These are phyloP conservation scores for Drosophila micromelanica DNA, from an alignment of 1,140 invertebrate species.

Conservation along the genomic window DNA sequence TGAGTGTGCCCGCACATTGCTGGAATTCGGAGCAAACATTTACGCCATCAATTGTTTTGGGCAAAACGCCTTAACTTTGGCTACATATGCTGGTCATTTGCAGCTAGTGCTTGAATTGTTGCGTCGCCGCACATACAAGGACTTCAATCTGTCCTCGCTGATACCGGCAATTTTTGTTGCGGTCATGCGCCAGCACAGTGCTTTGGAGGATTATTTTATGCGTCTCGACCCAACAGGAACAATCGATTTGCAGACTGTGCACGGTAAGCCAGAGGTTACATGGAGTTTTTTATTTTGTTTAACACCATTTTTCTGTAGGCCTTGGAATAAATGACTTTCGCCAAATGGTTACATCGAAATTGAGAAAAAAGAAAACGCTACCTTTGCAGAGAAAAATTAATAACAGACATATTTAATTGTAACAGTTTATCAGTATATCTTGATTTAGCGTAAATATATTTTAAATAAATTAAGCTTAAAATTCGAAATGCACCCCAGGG, in stretches of 20 bases:
- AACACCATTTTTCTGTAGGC: conserved; percentile 27
- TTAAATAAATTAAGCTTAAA: background rate
- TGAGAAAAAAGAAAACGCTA: background rate
- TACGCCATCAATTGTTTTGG: conserved; percentile 75
- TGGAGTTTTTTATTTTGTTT: background rate
- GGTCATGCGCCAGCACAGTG: conserved; percentile 45
- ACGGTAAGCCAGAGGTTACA: conserved; percentile 46
- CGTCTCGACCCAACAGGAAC: conserved; percentile 41
- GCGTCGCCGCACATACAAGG: conserved; percentile 59
- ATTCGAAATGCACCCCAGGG: conserved; percentile 1
- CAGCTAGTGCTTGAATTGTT: conserved; percentile 64
- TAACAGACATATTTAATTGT: conserved; percentile 1
- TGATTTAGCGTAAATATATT: background rate
- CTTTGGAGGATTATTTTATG: conserved; percentile 54
- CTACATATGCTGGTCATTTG: conserved; percentile 60
- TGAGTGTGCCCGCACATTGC: conserved; percentile 56
- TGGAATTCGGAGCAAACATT: conserved; percentile 63
- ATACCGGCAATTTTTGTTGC: conserved; percentile 77
- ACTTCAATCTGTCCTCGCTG: conserved; percentile 77
- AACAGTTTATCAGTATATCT: no score
- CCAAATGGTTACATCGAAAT: conserved; percentile 34
- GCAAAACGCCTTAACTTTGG: conserved; percentile 77
- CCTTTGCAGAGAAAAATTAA: background rate
- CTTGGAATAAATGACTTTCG: conserved; percentile 49
- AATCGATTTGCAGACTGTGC: conserved; percentile 62